Base-by-base conservation (phyloP, 2,888 invertebrate genomes). In the Diaprepes abbreviatus region DNA sequence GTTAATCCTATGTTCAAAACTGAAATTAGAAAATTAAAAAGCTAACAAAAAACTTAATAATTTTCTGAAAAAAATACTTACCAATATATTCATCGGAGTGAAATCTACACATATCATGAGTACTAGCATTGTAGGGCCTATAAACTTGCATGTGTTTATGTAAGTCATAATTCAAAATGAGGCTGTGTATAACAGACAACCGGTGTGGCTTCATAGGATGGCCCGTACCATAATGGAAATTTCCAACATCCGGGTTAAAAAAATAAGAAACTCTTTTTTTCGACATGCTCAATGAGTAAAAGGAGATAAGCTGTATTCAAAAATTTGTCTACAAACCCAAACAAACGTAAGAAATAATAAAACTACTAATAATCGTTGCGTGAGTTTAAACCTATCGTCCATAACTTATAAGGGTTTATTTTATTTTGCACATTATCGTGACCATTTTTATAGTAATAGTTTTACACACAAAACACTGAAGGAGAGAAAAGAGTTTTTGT, bases 191-290 rank as follows among this genome's bases (percentile, higher is more conserved):
- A 0, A 98, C 96, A 0, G 97, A 91, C 43, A 99, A 85, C 71
- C 99, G 88, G 80, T 99, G 98, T 0, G 99, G 99, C 83, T 99
- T 99, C 99, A 99, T 99, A 0, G 99, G 99, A 87, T 99, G 99
- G 0, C 96, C 95, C 0, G 96, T 95, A 0, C 98, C 98, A 86
- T 98, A 98, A 84, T 98, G 98, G 83, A 97, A 99, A 84, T 98
- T 98, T 1, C 98, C 98, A 21, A 99, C 98, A 80, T 98, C 97
- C 1, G 95, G 92, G 83, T 98, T 97, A 83, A 97, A 98, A 83
- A 98, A 98, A 85, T 99, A 99, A 0, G 96, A 93, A 1, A 96
- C 96, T 76, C 92, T 90, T 74, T 92, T 89, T 45, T 81, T 85
- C 17, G 80, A 77, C 83, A 83, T 85, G 24, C 3, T 69, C 50